These are phyloP conservation scores for Psilopogon haemacephalus DNA, from an alignment of 2,113 vertebrate genomes.

Conservation along the genomic window DNA sequence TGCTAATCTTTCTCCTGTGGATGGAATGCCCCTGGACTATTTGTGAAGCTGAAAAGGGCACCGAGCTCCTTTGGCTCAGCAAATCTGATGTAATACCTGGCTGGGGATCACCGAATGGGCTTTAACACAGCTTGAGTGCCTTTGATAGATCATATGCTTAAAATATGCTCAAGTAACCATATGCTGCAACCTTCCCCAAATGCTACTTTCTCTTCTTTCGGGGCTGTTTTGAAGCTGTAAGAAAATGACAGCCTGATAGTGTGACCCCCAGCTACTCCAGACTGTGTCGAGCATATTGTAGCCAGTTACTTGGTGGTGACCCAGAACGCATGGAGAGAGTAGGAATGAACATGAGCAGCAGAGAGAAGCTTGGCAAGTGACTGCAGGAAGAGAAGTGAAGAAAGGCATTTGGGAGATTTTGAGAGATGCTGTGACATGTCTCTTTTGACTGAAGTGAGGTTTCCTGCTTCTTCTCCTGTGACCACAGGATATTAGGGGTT, in stretches of 20 bases:
- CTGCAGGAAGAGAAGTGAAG: background rate
- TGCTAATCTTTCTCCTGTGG: background rate
- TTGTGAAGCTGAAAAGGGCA: background rate
- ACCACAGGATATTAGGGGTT: too few species aligned
- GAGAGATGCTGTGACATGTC: background rate
- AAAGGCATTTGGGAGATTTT: background rate
- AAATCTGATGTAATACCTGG: background rate
- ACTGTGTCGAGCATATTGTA: background rate
- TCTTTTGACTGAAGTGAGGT: background rate
- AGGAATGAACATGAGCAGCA: background rate
- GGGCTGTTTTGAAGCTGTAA: background rate
- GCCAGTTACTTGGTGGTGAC: background rate
- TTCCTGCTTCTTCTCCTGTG: background rate
- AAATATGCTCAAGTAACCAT: constrained; percentile 18
- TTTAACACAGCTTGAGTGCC: background rate
- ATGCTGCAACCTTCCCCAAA: constrained; percentile 27
- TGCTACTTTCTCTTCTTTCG: background rate
- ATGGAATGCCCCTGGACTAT: background rate
- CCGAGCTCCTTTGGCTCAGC: background rate
- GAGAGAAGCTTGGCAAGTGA: background rate
- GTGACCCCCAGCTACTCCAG: background rate
- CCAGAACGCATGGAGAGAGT: background rate
- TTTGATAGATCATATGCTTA: constrained; percentile 34
- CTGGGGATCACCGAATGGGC: background rate
- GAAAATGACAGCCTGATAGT: background rate